Conservation (phyloP, 2,113 vertebrate species). For the Excalfactoria chinensis region DNA sequence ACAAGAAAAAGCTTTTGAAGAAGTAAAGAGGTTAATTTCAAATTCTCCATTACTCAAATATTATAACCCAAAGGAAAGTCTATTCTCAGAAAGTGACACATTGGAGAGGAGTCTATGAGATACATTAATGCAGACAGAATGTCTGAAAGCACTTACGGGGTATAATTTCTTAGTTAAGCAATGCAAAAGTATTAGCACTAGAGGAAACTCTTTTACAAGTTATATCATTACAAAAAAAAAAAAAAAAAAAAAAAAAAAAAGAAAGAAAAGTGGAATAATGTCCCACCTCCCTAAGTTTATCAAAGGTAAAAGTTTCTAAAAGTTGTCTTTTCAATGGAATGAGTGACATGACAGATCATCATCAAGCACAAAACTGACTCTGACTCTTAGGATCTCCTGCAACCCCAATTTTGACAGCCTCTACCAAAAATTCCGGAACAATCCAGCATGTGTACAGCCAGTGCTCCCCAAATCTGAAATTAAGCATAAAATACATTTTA, state of each 20-base stretch:
- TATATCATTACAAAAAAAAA: background rate
- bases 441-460: too few relatives aligned
- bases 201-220: background rate
- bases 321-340: background rate
- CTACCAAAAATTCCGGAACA: fast-evolving
- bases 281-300: background rate
- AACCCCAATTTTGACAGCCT: background rate
- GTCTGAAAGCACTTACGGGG: background rate
- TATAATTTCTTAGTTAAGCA: background rate
- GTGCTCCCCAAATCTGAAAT: background rate
- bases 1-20: conserved; percentile 53
- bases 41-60: conserved; percentile 7
- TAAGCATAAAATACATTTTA: background rate
- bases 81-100: background rate
- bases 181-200: background rate
- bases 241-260: background rate
- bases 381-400: background rate
- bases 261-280: background rate
- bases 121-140: background rate
- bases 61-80: background rate
- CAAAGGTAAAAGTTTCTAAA: background rate
- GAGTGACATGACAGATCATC: background rate
- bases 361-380: background rate
- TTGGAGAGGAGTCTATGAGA: background rate
- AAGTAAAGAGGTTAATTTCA: conserved; percentile 11